Percentiles rank a stretch among this genome's conserved stretches.
Evolutionary conservation across 2,888 invertebrate species (phyloP).

Genomic region (Pheosia tremula): DNA sequence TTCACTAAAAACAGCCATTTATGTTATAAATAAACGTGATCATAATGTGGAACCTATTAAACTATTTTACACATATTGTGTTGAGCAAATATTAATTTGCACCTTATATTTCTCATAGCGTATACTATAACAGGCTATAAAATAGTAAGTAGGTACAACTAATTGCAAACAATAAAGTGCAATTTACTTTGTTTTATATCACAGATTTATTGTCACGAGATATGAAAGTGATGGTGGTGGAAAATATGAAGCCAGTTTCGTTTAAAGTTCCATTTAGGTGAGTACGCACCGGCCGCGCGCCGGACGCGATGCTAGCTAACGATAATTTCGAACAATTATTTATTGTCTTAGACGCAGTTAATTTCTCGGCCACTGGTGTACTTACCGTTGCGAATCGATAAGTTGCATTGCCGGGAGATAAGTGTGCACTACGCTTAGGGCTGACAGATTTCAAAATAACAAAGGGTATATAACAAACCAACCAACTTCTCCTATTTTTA

Average conservation of each 20-base stretch:
- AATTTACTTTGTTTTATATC: constrained; percentile 14
- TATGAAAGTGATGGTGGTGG: constrained; percentile 18
- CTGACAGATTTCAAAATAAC: constrained; percentile 10
- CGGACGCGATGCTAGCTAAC: constrained; percentile 22
- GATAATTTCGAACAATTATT: constrained; percentile 60
- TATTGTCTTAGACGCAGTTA: constrained; percentile 53
- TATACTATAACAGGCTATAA: neutral
- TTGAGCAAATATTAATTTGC: too few species aligned
- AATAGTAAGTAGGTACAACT: neutral
- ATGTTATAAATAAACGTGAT: too few species aligned
- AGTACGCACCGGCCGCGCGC: constrained; percentile 14
- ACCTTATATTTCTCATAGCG: neutral
- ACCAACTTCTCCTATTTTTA: too few species aligned
- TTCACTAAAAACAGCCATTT: too few species aligned
- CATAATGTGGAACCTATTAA: too few species aligned
- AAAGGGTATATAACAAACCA: too few species aligned
- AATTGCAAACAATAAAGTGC: constrained; percentile 1
- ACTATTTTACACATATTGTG: too few species aligned
- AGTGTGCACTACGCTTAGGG: constrained; percentile 28
- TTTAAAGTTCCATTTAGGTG: constrained; percentile 14
- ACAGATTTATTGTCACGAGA: constrained; percentile 29
- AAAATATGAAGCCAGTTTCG: constrained; percentile 24
- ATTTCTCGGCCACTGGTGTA: constrained; percentile 43
- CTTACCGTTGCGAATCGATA: constrained; percentile 47
- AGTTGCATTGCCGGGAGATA: constrained; percentile 30